Evolutionary conservation across 1,140 invertebrate species (phyloP), one percentile per base, ranked within the genome.

Genomic region (Gryllus bimaculatus): DNA sequence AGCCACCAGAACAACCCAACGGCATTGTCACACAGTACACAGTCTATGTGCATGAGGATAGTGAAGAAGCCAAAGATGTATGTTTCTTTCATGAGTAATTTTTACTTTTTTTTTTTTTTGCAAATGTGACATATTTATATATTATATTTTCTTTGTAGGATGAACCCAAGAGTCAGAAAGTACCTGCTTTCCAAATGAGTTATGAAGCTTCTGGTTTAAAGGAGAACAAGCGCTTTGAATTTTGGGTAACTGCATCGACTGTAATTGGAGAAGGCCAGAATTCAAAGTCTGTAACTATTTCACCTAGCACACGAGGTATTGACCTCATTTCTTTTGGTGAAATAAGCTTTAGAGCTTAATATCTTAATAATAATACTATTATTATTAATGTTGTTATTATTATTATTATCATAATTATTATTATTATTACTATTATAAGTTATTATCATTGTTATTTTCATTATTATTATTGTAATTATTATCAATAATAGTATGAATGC

Each of bases 161-260:
- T 54, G 89, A 92, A 85, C 88, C 91, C 0, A 88, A 89, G 26
- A 91, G 89, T 78, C 92, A 93, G 82, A 93, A 93, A 87, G 91
- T 93, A 81, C 85, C 86, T 20, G 81, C 87, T 8, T 86, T 85
- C 80, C 88, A 89, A 90, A 87, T 93, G 84, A 94, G 91, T 83
- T 95, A 92, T 84, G 96, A 96, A 85, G 94, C 95, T 12, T 93
- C 92, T 75, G 93, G 94, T 81, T 85, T 97, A 81, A 93, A 93
- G 82, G 91, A 93, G 82, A 92, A 93, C 82, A 88, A 90, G 76
- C 91, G 93, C 79, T 97, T 97, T 83, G 94, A 97, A 85, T 97
- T 98, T 86, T 97, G 95, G 95, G 95, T 98, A 0, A 97, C 95
- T 15, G 95, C 95, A 73, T 95, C 94, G 75, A 98, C 96, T 0